Evolutionary conservation across 2,888 invertebrate species (phyloP).

Genomic region (Arrhopalites spinosus): DNA sequence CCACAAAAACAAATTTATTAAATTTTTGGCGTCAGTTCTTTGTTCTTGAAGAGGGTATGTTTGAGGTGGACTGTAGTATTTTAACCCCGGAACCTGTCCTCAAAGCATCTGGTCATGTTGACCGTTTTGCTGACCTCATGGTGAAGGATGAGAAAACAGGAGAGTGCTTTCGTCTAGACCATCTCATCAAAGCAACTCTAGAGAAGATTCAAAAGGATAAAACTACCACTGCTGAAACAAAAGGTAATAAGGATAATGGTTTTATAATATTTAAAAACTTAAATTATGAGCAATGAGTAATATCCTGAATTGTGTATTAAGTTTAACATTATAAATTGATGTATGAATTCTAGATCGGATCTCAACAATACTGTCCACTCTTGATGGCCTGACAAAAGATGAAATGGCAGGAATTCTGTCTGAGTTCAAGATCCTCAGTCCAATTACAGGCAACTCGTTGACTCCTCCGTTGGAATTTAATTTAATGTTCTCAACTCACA

Average conservation of each 20-base stretch:
- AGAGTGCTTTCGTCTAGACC: conserved; percentile 97
- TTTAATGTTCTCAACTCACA: conserved; percentile 97
- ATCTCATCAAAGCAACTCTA: conserved; percentile 91
- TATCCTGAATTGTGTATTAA: no score
- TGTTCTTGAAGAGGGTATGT: conserved; percentile 96
- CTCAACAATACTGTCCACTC: conserved; percentile 58
- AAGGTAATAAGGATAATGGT: conserved; percentile 40
- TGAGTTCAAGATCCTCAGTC: conserved; percentile 92
- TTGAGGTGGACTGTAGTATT: conserved; percentile 97
- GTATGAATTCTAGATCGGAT: conserved; percentile 45
- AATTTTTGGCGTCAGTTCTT: conserved; percentile 94
- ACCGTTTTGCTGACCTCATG: conserved; percentile 98
- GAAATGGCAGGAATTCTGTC: conserved; percentile 86
- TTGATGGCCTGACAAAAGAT: conserved; percentile 89
- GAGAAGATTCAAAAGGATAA: conserved; percentile 87
- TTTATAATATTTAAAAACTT: no score
- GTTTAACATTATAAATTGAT: no score
- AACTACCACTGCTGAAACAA: conserved; percentile 70
- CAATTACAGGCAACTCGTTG: conserved; percentile 90
- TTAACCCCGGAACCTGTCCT: conserved; percentile 96
- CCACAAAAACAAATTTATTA: conserved; percentile 92
- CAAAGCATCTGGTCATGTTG: conserved; percentile 98
- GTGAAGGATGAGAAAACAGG: conserved; percentile 95
- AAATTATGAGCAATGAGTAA: no score
- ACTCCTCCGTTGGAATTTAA: conserved; percentile 97